Conservation (phyloP, 2,888 invertebrate genomes). For the Philonicus albiceps region DNA sequence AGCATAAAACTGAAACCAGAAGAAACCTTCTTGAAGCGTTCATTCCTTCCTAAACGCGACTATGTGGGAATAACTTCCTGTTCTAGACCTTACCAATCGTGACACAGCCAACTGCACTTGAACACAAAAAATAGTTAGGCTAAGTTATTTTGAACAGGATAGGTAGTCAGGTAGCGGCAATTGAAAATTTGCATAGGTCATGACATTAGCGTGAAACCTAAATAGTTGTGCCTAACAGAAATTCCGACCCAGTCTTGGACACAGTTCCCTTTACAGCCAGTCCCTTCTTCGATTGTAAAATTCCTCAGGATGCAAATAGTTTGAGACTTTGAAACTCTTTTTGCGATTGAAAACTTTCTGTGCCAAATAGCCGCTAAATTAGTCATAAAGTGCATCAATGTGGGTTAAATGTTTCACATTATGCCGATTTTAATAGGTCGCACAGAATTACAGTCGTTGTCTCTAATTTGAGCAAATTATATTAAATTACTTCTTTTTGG, state of each 20-base stretch:
- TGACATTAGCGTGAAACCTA: slow-evolving; percentile 21
- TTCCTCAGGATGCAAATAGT: not conserved
- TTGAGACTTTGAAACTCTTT: not conserved
- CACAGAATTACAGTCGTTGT: not conserved
- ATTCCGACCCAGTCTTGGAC: not conserved
- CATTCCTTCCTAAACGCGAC: not conserved
- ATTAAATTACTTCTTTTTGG: not conserved
- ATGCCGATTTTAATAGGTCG: not conserved
- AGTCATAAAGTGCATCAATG: not conserved
- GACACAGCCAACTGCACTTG: slow-evolving; percentile 50
- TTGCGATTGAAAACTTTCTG: not conserved
- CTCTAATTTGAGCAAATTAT: not conserved
- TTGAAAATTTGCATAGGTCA: slow-evolving; percentile 21
- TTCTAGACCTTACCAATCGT: slow-evolving; percentile 34
- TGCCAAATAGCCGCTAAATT: not conserved
- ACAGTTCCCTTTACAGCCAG: not conserved
- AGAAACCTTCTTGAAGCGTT: not conserved
- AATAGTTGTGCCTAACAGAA: not conserved
- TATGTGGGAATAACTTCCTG: slow-evolving; percentile 20
- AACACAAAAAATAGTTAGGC: slow-evolving; percentile 37
- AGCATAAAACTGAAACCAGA: not conserved
- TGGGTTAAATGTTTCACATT: not conserved
- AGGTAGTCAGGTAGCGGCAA: not conserved
- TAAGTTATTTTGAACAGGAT: not conserved
- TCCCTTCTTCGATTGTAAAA: not conserved